Evolutionary conservation across 2,113 vertebrate genomes (phyloP), one percentile per base, ranked within the genome.

Genomic region (Hassar affinis): DNA sequence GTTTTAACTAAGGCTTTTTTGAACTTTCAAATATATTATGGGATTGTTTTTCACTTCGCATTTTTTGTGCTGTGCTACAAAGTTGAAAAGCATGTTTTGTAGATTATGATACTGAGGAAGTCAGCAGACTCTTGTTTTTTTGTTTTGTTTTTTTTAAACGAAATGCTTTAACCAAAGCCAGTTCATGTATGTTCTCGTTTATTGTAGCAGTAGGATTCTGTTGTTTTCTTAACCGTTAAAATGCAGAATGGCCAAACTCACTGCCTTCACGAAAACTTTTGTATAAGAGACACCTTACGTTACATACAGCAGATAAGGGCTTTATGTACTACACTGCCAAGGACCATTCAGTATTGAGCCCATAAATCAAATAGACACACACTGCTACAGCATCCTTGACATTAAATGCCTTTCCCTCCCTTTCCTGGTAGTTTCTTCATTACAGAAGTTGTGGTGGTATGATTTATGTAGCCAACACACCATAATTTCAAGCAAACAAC

Each of bases 271-370:
- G 7, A 38, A 35, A 54, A 76, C 74, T 35, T 76, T 20, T 56
- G 30, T 7, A 84, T 84, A 78, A 49, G 79, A 30, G 38, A 35
- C 82, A 81, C 57, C 51, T 71, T 51, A 79, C 72, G 81, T 27
- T 79, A 84, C 71, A 85, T 80, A 80, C 78, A 84, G 54, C 82
- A 91, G 92, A 94, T 93, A 92, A 93, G 91, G 88, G 88, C 87
- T 88, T 90, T 93, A 91, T 90, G 88, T 89, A 93, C 91, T 91
- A 89, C 88, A 82, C 90, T 76, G 88, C 91, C 88, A 88, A 88
- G 82, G 87, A 72, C 88, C 80, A 52, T 90, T 89, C 84, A 81
- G 80, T 61, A 42, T 87, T 77, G 82, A 87, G 78, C 75, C 80
- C 89, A 91, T 94, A 92, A 94, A 93, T 93, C 92, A 94, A 72